Conservation (phyloP, 2,888 invertebrate genomes). For the Diloba caeruleocephala region DNA sequence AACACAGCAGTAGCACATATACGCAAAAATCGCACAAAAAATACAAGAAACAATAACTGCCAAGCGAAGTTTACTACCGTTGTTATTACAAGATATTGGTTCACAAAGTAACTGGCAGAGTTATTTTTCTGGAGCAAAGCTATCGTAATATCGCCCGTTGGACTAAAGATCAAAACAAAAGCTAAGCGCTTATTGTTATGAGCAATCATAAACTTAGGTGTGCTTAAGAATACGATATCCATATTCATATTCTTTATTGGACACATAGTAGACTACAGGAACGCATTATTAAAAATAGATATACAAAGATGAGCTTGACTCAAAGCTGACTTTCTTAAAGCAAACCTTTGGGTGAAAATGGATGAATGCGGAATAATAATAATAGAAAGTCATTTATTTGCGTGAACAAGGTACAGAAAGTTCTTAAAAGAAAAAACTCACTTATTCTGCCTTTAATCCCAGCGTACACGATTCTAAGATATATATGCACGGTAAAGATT, state of each 20-base stretch:
- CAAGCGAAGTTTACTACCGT: conserved; percentile 20
- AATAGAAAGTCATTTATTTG: no score
- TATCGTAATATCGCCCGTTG: conserved; percentile 21
- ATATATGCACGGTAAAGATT: no score
- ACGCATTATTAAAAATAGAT: no score
- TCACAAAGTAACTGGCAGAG: conserved; percentile 14
- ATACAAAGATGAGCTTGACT: no score
- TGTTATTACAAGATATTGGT: conserved; percentile 21
- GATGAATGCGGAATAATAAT: no score
- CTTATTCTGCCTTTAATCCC: no score
- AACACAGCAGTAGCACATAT: conserved; percentile 15
- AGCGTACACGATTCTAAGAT: no score
- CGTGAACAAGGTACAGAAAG: no score
- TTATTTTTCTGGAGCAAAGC: conserved; percentile 23
- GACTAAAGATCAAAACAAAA: conserved; percentile 36
- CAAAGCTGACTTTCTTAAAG: no score
- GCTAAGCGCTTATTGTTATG: conserved; percentile 38
- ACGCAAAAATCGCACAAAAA: conserved; percentile 34
- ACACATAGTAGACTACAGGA: no score
- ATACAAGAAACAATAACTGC: conserved; percentile 21
- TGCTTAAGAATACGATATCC: neutral
- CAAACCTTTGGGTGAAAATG: no score
- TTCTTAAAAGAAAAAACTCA: no score
- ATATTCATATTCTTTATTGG: neutral
- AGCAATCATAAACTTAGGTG: conserved; percentile 30